phyloP scores from a whole-genome alignment of 92 coral and sea anemone genomes.

The Isaurus tuberculatus region DNA sequence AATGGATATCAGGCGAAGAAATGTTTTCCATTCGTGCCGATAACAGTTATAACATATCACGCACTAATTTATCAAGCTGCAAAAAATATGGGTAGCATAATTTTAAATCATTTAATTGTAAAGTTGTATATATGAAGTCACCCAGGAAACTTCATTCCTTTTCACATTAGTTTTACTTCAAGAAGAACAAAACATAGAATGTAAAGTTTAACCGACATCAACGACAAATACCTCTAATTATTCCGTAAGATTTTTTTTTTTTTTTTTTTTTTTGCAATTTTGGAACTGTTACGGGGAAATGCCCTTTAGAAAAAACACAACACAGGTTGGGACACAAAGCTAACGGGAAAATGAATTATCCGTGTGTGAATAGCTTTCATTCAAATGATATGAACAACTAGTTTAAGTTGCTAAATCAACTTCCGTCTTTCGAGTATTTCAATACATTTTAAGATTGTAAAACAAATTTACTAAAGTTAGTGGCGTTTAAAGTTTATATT shows the following conservation, averaged over 20 bases:
- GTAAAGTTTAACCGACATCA: conserved; percentile 21
- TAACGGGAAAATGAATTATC: conserved; percentile 52
- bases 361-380: conserved; percentile 59
- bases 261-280: not conserved
- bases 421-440: conserved; percentile 91
- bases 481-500: conserved; percentile 62
- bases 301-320: conserved; percentile 29
- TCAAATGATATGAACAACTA: conserved; percentile 86
- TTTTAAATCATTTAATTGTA: conserved; percentile 66
- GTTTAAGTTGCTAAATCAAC: conserved; percentile 92
- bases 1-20: conserved; percentile 55
- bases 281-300: conserved; percentile 11
- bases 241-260: too few relatives aligned
- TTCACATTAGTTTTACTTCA: conserved; percentile 70
- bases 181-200: conserved; percentile 40
- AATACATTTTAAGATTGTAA: conserved; percentile 76
- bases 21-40: conserved; percentile 41
- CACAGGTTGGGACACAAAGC: conserved; percentile 32
- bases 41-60: conserved; percentile 51
- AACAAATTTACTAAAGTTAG: conserved; percentile 72
- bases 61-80: conserved; percentile 75
- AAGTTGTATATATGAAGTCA: conserved; percentile 54
- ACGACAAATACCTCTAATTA: not conserved
- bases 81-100: conserved; percentile 67
- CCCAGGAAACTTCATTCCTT: conserved; percentile 56